Evolutionary conservation across 1,140 invertebrate species (phyloP).

Genomic region (Planococcus citri): DNA sequence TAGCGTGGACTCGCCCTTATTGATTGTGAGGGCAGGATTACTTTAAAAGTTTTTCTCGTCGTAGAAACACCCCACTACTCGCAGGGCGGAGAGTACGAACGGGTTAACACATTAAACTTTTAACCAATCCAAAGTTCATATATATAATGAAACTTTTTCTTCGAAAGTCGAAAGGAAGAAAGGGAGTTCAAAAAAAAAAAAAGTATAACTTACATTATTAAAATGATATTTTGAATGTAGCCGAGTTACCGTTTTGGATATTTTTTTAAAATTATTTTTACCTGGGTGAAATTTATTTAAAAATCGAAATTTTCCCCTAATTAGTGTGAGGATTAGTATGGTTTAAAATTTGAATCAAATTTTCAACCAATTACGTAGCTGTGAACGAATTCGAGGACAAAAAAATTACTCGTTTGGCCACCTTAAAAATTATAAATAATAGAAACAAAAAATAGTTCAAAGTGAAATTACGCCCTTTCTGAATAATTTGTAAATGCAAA

Average conservation of each 20-base stretch:
- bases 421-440: no score
- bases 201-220: not conserved
- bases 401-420: no score
- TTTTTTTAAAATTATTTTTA: not conserved
- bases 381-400: no score
- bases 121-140: slow-evolving; percentile 22
- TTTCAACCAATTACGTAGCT: no score
- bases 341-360: no score
- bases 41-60: slow-evolving; percentile 25
- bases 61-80: slow-evolving; percentile 24
- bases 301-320: no score
- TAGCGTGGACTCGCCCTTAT: slow-evolving; percentile 25
- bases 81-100: slow-evolving; percentile 22
- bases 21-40: slow-evolving; percentile 27
- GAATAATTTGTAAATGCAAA: not conserved
- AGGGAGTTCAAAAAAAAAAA: not conserved
- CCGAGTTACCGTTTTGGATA: not conserved
- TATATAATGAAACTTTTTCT: slow-evolving; percentile 8
- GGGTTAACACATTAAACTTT: slow-evolving; percentile 18
- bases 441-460: no score
- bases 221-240: not conserved
- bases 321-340: no score
- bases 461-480: not conserved
- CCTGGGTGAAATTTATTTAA: not conserved
- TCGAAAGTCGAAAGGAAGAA: not conserved